Conservation (phyloP, 2,797 vertebrate species). For the Aeoliscus strigatus region DNA sequence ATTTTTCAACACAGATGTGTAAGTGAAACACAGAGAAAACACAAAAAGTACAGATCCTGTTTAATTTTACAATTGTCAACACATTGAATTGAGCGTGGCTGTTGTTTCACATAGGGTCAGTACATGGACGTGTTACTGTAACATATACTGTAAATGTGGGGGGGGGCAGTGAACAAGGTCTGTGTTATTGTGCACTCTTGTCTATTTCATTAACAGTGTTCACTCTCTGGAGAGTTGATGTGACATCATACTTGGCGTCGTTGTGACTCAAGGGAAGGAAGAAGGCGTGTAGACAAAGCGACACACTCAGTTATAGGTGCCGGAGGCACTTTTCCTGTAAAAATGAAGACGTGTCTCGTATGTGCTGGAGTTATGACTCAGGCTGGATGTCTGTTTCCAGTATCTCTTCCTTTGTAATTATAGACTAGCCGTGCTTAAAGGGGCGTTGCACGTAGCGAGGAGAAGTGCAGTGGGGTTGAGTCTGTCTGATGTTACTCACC, state of each 20-base stretch:
- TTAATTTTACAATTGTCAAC: no score
- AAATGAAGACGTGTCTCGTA: slow-evolving; percentile 55
- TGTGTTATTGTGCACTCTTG: slow-evolving; percentile 68
- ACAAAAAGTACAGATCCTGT: no score
- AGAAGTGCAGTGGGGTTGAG: slow-evolving; percentile 53
- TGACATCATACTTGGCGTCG: slow-evolving; percentile 70
- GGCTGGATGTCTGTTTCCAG: slow-evolving; percentile 67
- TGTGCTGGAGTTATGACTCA: slow-evolving; percentile 71
- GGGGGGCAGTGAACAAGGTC: slow-evolving; percentile 1
- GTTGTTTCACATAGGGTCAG: no score
- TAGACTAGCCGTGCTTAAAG: slow-evolving; percentile 69
- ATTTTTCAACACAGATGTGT: slow-evolving; percentile 39
- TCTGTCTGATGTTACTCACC: slow-evolving; percentile 71
- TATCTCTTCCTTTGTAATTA: slow-evolving; percentile 77
- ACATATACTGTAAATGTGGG: slow-evolving; percentile 6
- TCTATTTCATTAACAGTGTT: slow-evolving; percentile 56
- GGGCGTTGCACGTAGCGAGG: slow-evolving; percentile 64
- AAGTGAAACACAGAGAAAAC: not conserved
- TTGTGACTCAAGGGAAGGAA: slow-evolving; percentile 70
- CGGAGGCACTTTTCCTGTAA: slow-evolving; percentile 58
- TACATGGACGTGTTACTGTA: no score
- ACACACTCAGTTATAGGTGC: slow-evolving; percentile 47
- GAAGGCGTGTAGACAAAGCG: slow-evolving; percentile 59
- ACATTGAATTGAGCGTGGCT: no score
- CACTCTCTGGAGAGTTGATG: slow-evolving; percentile 54